A percentile compares a stretch with the other conserved stretches of the same genome.
These are phyloP conservation scores for Cyanistes caeruleus DNA, from an alignment of 2,113 vertebrate genomes.

Conservation along the genomic window DNA sequence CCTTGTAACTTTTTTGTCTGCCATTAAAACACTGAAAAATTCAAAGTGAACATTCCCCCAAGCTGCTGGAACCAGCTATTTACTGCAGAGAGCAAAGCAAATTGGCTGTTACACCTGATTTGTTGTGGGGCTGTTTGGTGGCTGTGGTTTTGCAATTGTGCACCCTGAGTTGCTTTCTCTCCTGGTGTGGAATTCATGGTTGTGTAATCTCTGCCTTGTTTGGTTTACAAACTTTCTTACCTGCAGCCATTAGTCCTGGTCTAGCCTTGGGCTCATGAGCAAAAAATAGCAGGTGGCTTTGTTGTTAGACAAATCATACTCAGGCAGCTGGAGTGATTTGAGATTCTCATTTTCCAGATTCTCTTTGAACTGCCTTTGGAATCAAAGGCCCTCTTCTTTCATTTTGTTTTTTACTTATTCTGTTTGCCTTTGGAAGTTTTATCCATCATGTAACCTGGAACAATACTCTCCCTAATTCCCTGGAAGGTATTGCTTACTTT, in stretches of 20 bases:
- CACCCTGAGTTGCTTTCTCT: background rate
- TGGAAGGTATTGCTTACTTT: background rate
- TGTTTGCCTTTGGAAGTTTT: background rate
- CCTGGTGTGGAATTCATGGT: background rate
- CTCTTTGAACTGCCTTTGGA: background rate
- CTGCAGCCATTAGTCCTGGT: background rate
- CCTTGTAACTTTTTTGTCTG: background rate
- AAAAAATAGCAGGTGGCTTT: background rate
- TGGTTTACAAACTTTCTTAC: background rate
- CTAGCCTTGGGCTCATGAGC: background rate
- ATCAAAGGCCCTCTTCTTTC: background rate
- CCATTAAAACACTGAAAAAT: conserved; percentile 6
- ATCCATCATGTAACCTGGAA: background rate
- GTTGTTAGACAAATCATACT: background rate
- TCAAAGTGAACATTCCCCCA: background rate
- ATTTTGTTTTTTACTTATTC: background rate
- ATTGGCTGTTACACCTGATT: background rate
- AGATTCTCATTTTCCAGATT: background rate
- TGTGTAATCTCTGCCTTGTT: background rate
- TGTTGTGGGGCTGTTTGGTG: background rate
- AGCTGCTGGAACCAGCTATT: background rate
- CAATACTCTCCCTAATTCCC: background rate
- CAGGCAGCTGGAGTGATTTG: background rate
- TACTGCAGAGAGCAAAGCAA: background rate
- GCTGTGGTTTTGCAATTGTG: background rate